These are phyloP conservation scores for Eristalinus sepulchralis DNA, from an alignment of 2,888 invertebrate genomes.

Conservation along the genomic window DNA sequence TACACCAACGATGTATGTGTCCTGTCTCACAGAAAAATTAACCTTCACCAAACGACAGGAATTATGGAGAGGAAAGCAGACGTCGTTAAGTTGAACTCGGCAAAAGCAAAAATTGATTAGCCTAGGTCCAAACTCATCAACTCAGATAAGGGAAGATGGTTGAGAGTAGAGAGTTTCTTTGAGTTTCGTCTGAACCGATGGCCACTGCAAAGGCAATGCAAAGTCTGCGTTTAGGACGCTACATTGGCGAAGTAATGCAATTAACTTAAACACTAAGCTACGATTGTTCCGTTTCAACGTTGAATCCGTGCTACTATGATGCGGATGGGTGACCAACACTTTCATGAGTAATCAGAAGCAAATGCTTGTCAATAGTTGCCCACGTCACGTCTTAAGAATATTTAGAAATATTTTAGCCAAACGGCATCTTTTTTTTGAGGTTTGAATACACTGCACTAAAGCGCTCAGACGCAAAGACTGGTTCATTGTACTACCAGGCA, in stretches of 20 bases:
- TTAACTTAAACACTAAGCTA: background rate
- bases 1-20: too few relatives aligned
- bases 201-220: too few relatives aligned
- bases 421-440: background rate
- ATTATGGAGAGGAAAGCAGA: too few relatives aligned
- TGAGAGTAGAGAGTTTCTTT: background rate
- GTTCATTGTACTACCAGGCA: too few relatives aligned
- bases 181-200: background rate
- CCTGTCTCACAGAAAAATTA: too few relatives aligned
- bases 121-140: background rate
- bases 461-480: too few relatives aligned
- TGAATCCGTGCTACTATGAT: background rate
- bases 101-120: background rate
- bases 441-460: too few relatives aligned
- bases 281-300: background rate
- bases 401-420: background rate
- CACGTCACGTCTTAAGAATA: background rate
- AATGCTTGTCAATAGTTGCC: constrained; percentile 1
- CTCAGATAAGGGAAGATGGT: background rate
- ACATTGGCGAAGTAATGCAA: background rate
- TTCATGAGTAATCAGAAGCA: background rate
- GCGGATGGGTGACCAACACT: background rate
- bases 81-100: background rate
- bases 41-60: too few relatives aligned
- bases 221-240: background rate